Percentiles rank a stretch among this genome's conserved stretches.
Conservation (phyloP, 1,140 invertebrate species). For the Nomia melanderi region DNA sequence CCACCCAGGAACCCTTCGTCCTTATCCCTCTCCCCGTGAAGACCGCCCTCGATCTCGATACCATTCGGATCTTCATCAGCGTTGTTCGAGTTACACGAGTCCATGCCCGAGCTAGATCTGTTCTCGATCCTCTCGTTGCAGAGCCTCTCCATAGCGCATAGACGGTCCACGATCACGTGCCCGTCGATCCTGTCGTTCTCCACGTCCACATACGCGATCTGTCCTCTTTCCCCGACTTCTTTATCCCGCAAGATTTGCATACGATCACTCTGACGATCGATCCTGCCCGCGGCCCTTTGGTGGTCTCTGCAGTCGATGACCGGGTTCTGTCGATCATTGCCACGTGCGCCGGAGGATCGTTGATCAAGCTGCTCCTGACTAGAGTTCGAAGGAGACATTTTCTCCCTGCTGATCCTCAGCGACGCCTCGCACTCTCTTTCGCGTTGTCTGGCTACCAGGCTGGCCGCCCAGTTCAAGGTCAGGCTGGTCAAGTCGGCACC, state of each 20-base stretch:
- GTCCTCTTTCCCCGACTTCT: conserved; percentile 47
- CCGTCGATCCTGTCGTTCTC: conserved; percentile 64
- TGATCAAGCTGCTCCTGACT: conserved; percentile 52
- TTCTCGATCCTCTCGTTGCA: conserved; percentile 77
- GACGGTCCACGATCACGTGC: conserved; percentile 68
- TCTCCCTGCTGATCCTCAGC: conserved; percentile 43
- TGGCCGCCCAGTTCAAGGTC: conserved; percentile 78
- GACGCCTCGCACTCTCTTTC: conserved; percentile 72
- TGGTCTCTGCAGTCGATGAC: conserved; percentile 58
- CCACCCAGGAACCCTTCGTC: conserved; percentile 59
- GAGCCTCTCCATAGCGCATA: conserved; percentile 75
- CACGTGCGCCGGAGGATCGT: conserved; percentile 30
- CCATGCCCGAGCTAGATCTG: conserved; percentile 72
- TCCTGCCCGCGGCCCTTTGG: conserved; percentile 40
- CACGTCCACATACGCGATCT: conserved; percentile 58
- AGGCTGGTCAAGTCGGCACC: conserved; percentile 74
- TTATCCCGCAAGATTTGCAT: conserved; percentile 58
- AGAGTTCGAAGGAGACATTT: conserved; percentile 27
- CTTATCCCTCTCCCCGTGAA: conserved; percentile 64
- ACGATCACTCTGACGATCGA: conserved; percentile 49
- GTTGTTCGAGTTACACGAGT: conserved; percentile 75
- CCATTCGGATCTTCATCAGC: conserved; percentile 72
- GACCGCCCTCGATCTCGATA: conserved; percentile 65
- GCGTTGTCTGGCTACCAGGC: conserved; percentile 74
- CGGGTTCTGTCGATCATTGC: conserved; percentile 8